Evolutionary conservation across 2,113 vertebrate species (phyloP).

Genomic region (Eurypyga helias): DNA sequence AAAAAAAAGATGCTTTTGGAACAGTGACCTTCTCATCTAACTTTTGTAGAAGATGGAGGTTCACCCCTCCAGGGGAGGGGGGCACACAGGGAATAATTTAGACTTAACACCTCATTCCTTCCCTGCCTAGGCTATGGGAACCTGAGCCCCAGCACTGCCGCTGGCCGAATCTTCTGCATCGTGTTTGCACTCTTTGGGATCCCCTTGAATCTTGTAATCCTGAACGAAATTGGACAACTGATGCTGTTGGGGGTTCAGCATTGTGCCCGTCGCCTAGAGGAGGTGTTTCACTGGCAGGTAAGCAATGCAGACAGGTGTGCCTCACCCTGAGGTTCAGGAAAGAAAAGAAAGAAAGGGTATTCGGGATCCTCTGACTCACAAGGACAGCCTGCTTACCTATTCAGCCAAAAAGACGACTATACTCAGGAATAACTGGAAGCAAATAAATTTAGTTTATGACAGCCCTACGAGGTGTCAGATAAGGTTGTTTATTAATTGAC

Average conservation of each 20-base stretch:
- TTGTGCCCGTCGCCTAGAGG: conserved; percentile 23
- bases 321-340: not conserved
- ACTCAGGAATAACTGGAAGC: conserved; percentile 30
- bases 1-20: conserved; percentile 23
- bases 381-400: not conserved
- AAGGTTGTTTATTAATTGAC: conserved; percentile 49
- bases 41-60: not conserved
- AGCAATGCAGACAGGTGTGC: not conserved
- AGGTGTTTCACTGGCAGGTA: conserved; percentile 64
- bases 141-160: conserved; percentile 80
- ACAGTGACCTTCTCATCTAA: not conserved
- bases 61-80: not conserved
- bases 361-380: not conserved
- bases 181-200: conserved; percentile 91
- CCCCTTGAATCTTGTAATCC: conserved; percentile 88
- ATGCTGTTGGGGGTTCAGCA: conserved; percentile 77
- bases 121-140: conserved; percentile 86
- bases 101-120: not conserved
- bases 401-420: not conserved
- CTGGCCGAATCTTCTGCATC: conserved; percentile 88
- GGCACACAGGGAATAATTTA: not conserved
- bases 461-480: conserved; percentile 6
- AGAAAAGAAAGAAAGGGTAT: not conserved
- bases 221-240: conserved; percentile 88
- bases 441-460: conserved; percentile 34